phyloP scores from a whole-genome alignment of 2,797 vertebrate species.

The Psittacula echo region DNA sequence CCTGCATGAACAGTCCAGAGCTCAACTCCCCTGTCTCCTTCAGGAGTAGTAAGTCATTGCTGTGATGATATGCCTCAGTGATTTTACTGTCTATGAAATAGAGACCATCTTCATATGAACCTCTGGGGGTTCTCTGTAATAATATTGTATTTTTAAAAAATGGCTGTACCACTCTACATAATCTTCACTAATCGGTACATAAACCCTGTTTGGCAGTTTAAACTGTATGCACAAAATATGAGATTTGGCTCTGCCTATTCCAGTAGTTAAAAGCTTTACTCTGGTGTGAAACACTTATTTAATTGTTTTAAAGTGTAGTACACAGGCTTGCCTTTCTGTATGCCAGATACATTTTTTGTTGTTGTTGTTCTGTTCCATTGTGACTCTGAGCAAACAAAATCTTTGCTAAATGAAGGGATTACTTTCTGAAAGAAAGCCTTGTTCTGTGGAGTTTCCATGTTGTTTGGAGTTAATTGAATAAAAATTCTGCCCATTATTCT shows the following conservation, averaged over 20 bases:
- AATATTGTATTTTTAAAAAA: slow-evolving; percentile 68
- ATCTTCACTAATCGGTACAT: slow-evolving; percentile 46
- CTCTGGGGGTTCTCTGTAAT: slow-evolving; percentile 71
- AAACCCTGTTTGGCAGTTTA: slow-evolving; percentile 64
- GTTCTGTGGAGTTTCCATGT: slow-evolving; percentile 55
- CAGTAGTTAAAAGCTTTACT: slow-evolving; percentile 24
- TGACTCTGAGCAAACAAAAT: slow-evolving; percentile 55
- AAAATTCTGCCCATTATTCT: slow-evolving; percentile 55
- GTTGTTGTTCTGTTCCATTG: neutral
- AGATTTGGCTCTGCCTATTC: slow-evolving; percentile 41
- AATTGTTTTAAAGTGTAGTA: slow-evolving; percentile 48
- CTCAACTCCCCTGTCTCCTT: slow-evolving; percentile 63
- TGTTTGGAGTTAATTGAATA: slow-evolving; percentile 54
- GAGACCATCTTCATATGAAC: slow-evolving; percentile 67
- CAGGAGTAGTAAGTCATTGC: slow-evolving; percentile 67
- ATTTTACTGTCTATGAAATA: slow-evolving; percentile 73
- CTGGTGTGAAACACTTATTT: neutral
- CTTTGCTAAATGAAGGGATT: slow-evolving; percentile 67
- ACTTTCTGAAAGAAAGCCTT: slow-evolving; percentile 60
- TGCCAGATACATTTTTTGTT: neutral
- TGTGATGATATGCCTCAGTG: slow-evolving; percentile 73
- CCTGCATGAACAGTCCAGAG: slow-evolving; percentile 31
- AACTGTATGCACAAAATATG: slow-evolving; percentile 27
- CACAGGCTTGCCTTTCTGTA: slow-evolving; percentile 29
- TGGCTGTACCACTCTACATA: slow-evolving; percentile 25